Evolutionary conservation across 1,140 invertebrate genomes (phyloP).

Genomic region (Pomacea maculata): DNA sequence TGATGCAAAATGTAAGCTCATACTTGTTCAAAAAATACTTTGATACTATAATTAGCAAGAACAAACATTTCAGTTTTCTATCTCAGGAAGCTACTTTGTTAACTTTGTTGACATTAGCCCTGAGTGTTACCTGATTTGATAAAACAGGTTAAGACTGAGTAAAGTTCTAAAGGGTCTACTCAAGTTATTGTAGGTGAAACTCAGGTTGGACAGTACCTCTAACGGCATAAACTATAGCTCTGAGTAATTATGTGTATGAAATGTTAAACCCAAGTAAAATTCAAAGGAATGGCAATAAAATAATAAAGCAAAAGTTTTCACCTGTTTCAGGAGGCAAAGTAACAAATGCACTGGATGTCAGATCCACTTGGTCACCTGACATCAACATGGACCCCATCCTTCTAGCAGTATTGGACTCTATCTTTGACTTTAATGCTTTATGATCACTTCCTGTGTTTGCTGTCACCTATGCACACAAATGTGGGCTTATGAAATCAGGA

Average conservation of each 20-base stretch:
- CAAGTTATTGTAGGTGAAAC: too few species aligned
- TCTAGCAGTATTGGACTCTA: not conserved
- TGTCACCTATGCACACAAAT: not conserved
- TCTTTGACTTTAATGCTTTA: not conserved
- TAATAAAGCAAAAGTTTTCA: constrained; percentile 8
- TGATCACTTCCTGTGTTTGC: not conserved
- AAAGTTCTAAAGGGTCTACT: too few species aligned
- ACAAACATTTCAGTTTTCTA: too few species aligned
- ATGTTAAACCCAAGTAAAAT: not conserved
- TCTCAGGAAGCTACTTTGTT: too few species aligned
- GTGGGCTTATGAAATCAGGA: too few species aligned
- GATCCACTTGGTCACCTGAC: constrained; percentile 40
- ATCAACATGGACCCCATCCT: constrained; percentile 39
- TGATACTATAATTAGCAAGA: too few species aligned
- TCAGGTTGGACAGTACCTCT: too few species aligned
- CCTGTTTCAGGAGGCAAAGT: constrained; percentile 40
- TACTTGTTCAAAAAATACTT: too few species aligned
- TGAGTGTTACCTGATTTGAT: not conserved
- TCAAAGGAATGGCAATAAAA: not conserved
- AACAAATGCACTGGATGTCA: constrained; percentile 36
- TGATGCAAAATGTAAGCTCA: too few species aligned
- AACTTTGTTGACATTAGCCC: too few species aligned
- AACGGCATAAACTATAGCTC: not conserved
- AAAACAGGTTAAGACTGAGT: not conserved
- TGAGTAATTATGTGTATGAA: not conserved